Conservation (phyloP, 2,888 invertebrate genomes). For the Amphimallon solstitiale region DNA sequence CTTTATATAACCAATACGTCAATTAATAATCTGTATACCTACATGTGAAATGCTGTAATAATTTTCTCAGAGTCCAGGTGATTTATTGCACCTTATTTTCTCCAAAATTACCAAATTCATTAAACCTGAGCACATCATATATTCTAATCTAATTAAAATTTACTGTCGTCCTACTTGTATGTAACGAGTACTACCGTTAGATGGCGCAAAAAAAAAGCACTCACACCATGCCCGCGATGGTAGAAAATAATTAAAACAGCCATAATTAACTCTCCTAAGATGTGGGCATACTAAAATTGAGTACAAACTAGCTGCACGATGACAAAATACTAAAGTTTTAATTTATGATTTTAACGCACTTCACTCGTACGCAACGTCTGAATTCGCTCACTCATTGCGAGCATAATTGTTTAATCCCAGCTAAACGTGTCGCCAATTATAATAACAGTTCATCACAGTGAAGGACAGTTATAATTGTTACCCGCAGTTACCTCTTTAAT, state of each 20-base stretch:
- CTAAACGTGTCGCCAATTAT: constrained; percentile 28
- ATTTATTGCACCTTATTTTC: not conserved
- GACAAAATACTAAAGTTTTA: not conserved
- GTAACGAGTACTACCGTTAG: constrained; percentile 8
- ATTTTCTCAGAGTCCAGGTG: not conserved
- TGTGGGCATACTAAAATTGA: not conserved
- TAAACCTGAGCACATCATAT: not conserved
- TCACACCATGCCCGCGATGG: not conserved
- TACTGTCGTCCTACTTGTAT: not conserved
- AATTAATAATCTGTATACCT: no score
- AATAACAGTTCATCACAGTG: constrained; percentile 24
- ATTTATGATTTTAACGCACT: constrained; percentile 23
- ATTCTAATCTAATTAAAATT: constrained; percentile 27
- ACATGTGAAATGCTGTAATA: no score
- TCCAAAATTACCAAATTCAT: constrained; percentile 10
- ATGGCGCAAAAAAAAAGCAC: constrained; percentile 4
- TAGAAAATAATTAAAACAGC: constrained; percentile 18
- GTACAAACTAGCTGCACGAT: not conserved
- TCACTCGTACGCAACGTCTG: constrained; percentile 9
- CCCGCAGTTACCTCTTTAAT: constrained; percentile 27
- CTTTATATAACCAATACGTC: no score
- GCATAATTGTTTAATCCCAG: constrained; percentile 23
- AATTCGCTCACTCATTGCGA: constrained; percentile 14
- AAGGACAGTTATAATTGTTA: constrained; percentile 29
- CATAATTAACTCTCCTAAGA: constrained; percentile 15